These are phyloP conservation scores for Drosophila hamatofila DNA, from an alignment of 2,888 invertebrate genomes.

Conservation along the genomic window DNA sequence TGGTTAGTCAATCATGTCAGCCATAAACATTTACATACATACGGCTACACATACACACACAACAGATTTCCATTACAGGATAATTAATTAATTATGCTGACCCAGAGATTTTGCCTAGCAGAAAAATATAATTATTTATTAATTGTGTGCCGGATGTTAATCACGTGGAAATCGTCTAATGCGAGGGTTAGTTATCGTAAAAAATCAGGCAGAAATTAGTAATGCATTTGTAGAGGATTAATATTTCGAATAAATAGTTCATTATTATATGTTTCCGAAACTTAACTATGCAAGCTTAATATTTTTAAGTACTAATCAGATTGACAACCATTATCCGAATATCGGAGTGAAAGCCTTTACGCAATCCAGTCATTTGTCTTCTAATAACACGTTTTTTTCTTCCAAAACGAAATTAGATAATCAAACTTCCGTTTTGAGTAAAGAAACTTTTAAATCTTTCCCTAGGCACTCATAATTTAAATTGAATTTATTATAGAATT, in stretches of 20 bases:
- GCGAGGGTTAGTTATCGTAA: not conserved
- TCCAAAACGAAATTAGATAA: too few species aligned
- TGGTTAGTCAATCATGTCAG: slow-evolving; percentile 56
- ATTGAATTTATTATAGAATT: too few species aligned
- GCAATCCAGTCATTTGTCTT: too few species aligned
- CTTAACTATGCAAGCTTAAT: not conserved
- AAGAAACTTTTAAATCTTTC: too few species aligned
- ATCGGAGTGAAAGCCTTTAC: not conserved
- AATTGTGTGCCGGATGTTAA: slow-evolving; percentile 4
- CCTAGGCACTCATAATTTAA: too few species aligned
- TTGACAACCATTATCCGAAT: not conserved
- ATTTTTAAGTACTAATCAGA: not conserved
- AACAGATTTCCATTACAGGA: slow-evolving; percentile 20
- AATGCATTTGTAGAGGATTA: not conserved
- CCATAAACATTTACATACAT: not conserved
- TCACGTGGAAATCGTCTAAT: slow-evolving; percentile 1
- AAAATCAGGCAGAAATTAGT: not conserved
- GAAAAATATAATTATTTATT: slow-evolving; percentile 25
- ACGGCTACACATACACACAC: not conserved
- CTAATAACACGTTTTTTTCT: too few species aligned
- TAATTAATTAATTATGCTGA: slow-evolving; percentile 59
- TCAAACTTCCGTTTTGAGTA: too few species aligned
- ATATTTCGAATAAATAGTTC: not conserved
- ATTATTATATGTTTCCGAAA: not conserved
- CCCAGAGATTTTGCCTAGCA: not conserved